Base-by-base conservation (phyloP, 2,797 vertebrate species). In the Pseudotriccus pelzelni region DNA sequence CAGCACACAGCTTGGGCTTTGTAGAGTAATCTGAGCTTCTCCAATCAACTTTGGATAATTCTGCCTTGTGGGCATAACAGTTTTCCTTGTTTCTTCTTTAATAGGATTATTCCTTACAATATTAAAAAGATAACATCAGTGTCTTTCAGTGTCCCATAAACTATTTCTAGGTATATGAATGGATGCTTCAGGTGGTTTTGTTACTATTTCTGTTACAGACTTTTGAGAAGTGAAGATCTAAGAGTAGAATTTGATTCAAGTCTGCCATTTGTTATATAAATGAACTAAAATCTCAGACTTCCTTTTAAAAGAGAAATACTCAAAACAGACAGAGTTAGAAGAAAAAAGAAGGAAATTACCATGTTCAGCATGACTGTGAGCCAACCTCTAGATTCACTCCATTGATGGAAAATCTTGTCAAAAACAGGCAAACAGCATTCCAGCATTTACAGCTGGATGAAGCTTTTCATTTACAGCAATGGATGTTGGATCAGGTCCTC, bases 51-150 rank as follows among this genome's bases (percentile, higher is more conserved):
- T 92, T 82, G 97, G 97, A 97, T 97, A 97, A 97, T 97, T 98
- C 98, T 92, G 94, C 97, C 97, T 97, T 97, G 95, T 95, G 97
- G 97, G 96, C 97, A 98, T 97, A 98, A 98, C 97, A 98, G 98
- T 97, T 97, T 95, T 95, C 97, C 97, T 97, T 98, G 97, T 98
- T 98, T 98, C 96, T 98, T 97, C 97, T 98, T 98, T 98, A 98
- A 98, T 97, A 98, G 98, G 97, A 98, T 98, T 98, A 98, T 98
- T 98, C 97, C 96, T 97, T 96, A 94, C 98, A 97, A 98, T 98
- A 98, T 98, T 98, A 97, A 98, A 98, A 98, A 98, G 98, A 98
- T 98, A 98, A 93, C 97, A 98, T 98, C 98, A 95, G 52, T 94
- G 96, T 98, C 98, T 98, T 98, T 98, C 98, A 98, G 72, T 98